A percentile compares a stretch with the other conserved stretches of the same genome.
phyloP scores from a whole-genome alignment of 1,140 invertebrate genomes.

The Tyrophagus putrescentiae region DNA sequence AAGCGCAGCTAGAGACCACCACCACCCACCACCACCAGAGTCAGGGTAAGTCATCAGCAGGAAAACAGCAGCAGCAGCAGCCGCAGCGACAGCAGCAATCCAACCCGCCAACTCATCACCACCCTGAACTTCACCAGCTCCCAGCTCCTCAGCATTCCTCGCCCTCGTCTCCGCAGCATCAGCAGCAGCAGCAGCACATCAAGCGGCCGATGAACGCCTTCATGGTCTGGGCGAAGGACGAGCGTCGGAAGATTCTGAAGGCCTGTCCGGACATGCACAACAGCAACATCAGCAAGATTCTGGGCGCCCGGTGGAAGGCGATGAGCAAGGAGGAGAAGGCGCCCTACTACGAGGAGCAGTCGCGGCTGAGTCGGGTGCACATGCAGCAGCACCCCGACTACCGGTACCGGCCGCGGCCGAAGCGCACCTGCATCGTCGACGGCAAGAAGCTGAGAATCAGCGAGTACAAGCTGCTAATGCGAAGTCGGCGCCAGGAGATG shows the following conservation, averaged over 20 bases:
- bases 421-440: slow-evolving; percentile 45
- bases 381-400: slow-evolving; percentile 49
- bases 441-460: slow-evolving; percentile 41
- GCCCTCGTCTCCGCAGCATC: too few relatives aligned
- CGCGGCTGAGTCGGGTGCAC: slow-evolving; percentile 43
- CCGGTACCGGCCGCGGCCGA: slow-evolving; percentile 40
- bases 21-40: too few relatives aligned
- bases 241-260: slow-evolving; percentile 91
- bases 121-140: too few relatives aligned
- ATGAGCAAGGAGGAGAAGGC: slow-evolving; percentile 46
- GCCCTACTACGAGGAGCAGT: slow-evolving; percentile 46
- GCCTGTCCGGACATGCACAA: slow-evolving; percentile 99
- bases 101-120: too few relatives aligned
- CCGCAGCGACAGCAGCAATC: too few relatives aligned
- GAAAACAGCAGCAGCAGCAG: too few relatives aligned
- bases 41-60: too few relatives aligned
- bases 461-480: slow-evolving; percentile 31
- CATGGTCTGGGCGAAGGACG: slow-evolving; percentile 98
- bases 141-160: neutral
- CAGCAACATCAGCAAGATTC: slow-evolving; percentile 98
- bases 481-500: slow-evolving; percentile 28
- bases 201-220: slow-evolving; percentile 99
- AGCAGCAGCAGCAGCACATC: slow-evolving; percentile 82
- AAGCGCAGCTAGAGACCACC: too few relatives aligned
- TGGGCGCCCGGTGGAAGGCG: slow-evolving; percentile 47